Evolutionary conservation across 2,888 invertebrate species (phyloP), one percentile per base, ranked within the genome.

Genomic region (Shargacucullia verbasci): DNA sequence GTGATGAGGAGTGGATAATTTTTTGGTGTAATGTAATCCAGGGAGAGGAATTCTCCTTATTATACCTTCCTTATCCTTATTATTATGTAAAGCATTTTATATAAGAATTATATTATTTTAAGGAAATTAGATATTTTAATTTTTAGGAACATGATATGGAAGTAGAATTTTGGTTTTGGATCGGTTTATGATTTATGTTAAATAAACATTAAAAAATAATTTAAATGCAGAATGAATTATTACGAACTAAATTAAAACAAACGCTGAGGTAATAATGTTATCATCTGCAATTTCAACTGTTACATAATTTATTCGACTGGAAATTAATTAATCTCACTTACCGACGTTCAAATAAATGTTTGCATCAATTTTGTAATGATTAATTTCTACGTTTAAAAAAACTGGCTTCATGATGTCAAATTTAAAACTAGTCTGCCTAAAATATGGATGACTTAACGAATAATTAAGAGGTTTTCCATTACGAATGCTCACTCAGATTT

Each of bases 401-500:
- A 57, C 52, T 11, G 2, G 43, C 59, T 62, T 12, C 49, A 56
- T 65, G 75, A 78, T 68, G 71, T 71, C 73, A 77, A 62, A 64
- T 39, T 12, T 2, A 49, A 68, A 65, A 62, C 64, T 14, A 34
- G 62, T 57, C 53, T 39, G 35, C 27, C 56, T 59, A 63, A 76
- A 78, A 76, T 72, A 73, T 45, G 8, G 55, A 79, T 79, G 78
- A 78, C 73, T 75, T 60, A 73, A 76, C 58, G 50, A 61, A 65
- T 66, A 64, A 59, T 63, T 70, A 62, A 68, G 12, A 63, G 34
- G 53, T 70, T 68, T 76, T 54, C 56, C 56, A 54, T 70, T 55
- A 69, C 41, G 47, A 59, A 59, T 69, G 62, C 54, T 71, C 73
- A 69, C 65, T 70, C 74, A 77, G 57, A 64, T 53, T 79, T 78